Evolutionary conservation across 2,113 vertebrate species (phyloP).

Genomic region (Coptodon bakossiorum): DNA sequence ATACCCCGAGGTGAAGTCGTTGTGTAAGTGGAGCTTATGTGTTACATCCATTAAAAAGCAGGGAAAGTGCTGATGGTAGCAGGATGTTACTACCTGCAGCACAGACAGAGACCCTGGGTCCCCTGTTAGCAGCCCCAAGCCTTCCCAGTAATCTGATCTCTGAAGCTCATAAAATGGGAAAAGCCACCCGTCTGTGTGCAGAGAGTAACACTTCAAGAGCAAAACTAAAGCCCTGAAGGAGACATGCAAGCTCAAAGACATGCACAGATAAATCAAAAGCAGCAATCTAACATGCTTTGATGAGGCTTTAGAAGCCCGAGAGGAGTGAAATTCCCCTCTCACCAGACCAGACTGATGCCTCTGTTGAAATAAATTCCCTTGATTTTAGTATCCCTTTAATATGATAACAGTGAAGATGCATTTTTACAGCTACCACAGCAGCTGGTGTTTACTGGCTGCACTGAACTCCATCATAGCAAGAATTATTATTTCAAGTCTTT

Average conservation of each 20-base stretch:
- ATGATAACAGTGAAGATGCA: not conserved
- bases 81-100: conserved; percentile 38
- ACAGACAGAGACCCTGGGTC: conserved; percentile 22
- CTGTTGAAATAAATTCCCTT: not conserved
- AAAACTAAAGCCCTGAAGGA: not conserved
- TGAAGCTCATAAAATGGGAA: conserved; percentile 42
- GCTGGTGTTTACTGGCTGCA: not conserved
- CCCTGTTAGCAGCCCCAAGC: conserved; percentile 37
- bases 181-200: conserved; percentile 24
- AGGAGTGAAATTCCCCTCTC: not conserved
- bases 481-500: not conserved
- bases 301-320: accelerated
- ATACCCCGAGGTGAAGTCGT: conserved; percentile 17
- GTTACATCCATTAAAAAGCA: conserved; percentile 62
- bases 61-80: conserved; percentile 62
- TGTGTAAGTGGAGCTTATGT: conserved; percentile 46
- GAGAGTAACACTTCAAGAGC: not conserved
- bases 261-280: not conserved
- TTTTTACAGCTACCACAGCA: not conserved
- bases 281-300: not conserved
- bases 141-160: conserved; percentile 54
- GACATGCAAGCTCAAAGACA: not conserved
- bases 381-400: not conserved
- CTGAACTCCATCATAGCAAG: not conserved
- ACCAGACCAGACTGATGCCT: not conserved